These are phyloP conservation scores for Botrylloides violaceus DNA, from an alignment of 23 tunicate genomes.

Conservation along the genomic window DNA sequence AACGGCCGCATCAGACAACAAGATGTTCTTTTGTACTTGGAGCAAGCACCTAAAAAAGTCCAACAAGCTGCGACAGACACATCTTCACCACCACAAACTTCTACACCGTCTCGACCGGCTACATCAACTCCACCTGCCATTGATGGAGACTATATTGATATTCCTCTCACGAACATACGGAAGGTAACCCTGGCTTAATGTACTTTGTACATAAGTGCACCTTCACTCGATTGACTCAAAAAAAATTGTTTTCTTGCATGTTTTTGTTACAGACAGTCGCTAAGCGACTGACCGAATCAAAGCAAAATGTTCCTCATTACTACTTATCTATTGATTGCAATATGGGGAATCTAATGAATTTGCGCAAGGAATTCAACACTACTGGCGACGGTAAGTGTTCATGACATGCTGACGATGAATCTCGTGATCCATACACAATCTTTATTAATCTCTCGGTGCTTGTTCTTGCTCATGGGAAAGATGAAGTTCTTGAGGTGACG, in stretches of 20 bases:
- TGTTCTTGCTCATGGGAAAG: too few species aligned
- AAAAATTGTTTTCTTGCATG: neutral
- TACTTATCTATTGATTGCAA: slow-evolving; percentile 79
- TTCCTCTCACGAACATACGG: slow-evolving; percentile 60
- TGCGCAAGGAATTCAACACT: slow-evolving; percentile 57
- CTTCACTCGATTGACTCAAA: too few species aligned
- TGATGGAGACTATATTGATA: slow-evolving; percentile 57
- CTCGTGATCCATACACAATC: too few species aligned
- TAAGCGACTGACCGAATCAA: slow-evolving; percentile 75
- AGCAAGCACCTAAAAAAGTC: slow-evolving; percentile 30
- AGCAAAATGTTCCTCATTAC: slow-evolving; percentile 92
- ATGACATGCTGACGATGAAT: too few species aligned
- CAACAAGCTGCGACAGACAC: too few species aligned
- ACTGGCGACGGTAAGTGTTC: slow-evolving; percentile 42
- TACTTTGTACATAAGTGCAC: too few species aligned
- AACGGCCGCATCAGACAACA: slow-evolving; percentile 63
- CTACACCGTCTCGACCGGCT: neutral
- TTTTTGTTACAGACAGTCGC: slow-evolving; percentile 46
- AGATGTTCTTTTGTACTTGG: slow-evolving; percentile 45
- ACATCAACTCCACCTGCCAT: neutral
- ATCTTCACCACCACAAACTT: slow-evolving; percentile 14
- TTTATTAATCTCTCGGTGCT: too few species aligned
- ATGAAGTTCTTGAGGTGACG: too few species aligned
- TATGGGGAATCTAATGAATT: slow-evolving; percentile 49
- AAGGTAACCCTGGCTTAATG: slow-evolving; percentile 31